phyloP scores from a whole-genome alignment of 2,113 vertebrate genomes.

The Leucoraja erinaceus region DNA sequence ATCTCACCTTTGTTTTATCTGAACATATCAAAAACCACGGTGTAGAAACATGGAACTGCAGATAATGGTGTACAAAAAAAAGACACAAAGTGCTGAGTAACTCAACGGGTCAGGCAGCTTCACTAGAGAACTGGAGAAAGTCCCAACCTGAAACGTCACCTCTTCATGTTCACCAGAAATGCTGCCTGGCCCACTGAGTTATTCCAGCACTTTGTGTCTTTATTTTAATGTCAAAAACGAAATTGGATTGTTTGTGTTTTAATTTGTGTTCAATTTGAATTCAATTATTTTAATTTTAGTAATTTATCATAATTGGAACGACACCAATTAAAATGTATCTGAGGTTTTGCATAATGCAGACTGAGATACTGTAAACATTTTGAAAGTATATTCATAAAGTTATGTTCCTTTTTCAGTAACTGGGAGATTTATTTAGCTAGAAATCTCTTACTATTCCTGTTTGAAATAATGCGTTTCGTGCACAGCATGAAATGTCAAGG shows the following conservation, averaged over 20 bases:
- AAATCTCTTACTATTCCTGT: slow-evolving; percentile 18
- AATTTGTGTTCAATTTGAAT: background rate
- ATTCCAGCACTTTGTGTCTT: too few species aligned
- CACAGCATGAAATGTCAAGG: background rate
- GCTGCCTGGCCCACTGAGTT: too few species aligned
- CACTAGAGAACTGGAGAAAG: too few species aligned
- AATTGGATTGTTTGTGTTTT: background rate
- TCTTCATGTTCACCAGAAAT: too few species aligned
- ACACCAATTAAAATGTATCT: background rate
- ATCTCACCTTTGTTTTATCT: background rate
- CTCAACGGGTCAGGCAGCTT: too few species aligned
- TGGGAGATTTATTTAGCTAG: slow-evolving; percentile 25
- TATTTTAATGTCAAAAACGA: too few species aligned
- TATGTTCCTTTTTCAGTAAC: background rate
- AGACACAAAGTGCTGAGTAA: too few species aligned
- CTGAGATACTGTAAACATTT: background rate
- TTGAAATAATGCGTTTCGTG: slow-evolving; percentile 12
- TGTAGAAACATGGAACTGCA: too few species aligned
- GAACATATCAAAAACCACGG: background rate
- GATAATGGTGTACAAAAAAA: too few species aligned
- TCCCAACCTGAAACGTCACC: too few species aligned
- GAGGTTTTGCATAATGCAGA: background rate
- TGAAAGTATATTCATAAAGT: background rate
- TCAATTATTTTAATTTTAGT: background rate
- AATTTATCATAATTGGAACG: background rate